Evolutionary conservation across 2,113 vertebrate species (phyloP), one percentile per base, ranked within the genome.

Genomic region (Mesembrinibis cayennensis): DNA sequence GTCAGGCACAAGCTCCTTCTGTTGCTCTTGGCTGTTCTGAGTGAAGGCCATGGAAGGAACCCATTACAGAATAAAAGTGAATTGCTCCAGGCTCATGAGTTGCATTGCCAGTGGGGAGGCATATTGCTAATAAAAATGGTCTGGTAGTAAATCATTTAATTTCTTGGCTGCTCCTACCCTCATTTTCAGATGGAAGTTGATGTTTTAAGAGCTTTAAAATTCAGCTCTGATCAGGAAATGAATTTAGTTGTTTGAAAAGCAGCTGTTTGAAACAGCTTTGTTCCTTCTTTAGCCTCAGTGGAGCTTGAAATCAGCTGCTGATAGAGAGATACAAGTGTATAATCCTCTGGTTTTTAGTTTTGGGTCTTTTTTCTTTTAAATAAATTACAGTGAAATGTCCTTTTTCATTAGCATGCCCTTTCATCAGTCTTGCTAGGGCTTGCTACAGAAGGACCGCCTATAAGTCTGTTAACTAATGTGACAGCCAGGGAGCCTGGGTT

Each of bases 231-330:
- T 95, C 78, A 88, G 78, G 79, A 95, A 96, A 95, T 90, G 29
- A 95, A 78, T 96, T 96, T 89, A 89, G 78, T 53, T 94, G 52
- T 92, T 97, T 93, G 85, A 97, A 97, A 96, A 97, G 85, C 82
- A 95, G 93, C 85, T 95, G 85, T 93, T 93, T 86, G 59, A 90
- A 95, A 90, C 45, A 81, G 56, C 82, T 96, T 96, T 95, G 88
- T 61, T 96, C 74, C 50, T 85, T 93, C 87, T 88, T 72, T 81
- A 94, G 59, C 78, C 74, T 91, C 66, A 78, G 11, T 12, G 56
- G 82, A 86, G 79, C 79, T 74, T 83, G 74, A 96, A 93, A 94
- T 95, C 87, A 91, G 85, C 82, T 38, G 79, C 59, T 94, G 90
- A 95, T 80, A 78, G 67, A 80, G 58, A 92, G 62, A 83, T 49